Conservation (phyloP, 2,113 vertebrate genomes). For the Megaleporinus macrocephalus region DNA sequence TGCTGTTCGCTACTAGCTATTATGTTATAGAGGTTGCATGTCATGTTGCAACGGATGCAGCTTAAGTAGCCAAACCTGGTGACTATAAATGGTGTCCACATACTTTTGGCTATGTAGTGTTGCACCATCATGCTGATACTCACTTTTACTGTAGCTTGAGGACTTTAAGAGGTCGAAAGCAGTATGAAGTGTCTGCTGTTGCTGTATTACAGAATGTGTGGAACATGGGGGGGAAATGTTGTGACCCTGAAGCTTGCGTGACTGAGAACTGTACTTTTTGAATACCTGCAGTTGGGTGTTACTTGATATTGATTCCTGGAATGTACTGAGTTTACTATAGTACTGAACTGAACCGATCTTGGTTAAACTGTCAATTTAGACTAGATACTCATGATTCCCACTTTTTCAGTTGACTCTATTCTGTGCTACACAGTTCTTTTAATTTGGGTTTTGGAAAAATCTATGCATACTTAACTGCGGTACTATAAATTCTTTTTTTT, state of each 20-base stretch:
- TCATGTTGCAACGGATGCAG: too few relatives aligned
- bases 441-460: not conserved
- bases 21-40: too few relatives aligned
- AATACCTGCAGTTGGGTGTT: conserved; percentile 4
- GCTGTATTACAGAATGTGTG: not conserved
- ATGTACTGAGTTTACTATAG: not conserved
- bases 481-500: not conserved
- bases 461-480: not conserved
- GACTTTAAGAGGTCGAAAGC: not conserved
- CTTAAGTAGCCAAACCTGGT: too few relatives aligned
- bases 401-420: not conserved
- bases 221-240: not conserved
- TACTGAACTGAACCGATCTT: not conserved
- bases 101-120: too few relatives aligned
- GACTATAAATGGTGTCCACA: too few relatives aligned
- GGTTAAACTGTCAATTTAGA: not conserved
- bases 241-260: not conserved
- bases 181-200: conserved; percentile 20
- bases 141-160: not conserved
- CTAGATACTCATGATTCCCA: not conserved
- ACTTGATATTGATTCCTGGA: conserved; percentile 15
- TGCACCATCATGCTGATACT: not conserved
- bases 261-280: not conserved
- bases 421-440: conserved; percentile 10
- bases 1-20: too few relatives aligned